Conservation (phyloP, 2,113 vertebrate species). For the Zosterops hypoxanthus region DNA sequence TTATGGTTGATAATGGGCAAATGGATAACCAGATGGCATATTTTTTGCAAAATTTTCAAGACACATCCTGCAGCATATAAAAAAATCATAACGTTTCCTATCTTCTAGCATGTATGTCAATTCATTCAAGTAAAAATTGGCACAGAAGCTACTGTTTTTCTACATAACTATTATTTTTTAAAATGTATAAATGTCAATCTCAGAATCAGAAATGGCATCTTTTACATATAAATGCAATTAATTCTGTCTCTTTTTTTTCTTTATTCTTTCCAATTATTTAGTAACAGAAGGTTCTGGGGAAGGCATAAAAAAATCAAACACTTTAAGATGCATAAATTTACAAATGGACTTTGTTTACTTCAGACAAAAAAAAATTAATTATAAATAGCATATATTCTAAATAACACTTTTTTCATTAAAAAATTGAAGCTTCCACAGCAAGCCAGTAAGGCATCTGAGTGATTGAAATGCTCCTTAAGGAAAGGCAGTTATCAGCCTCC, state of each 20-base stretch:
- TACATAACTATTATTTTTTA: neutral
- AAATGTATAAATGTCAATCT: neutral
- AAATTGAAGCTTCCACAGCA: neutral
- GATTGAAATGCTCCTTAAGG: neutral
- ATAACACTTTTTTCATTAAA: neutral
- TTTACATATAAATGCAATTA: neutral
- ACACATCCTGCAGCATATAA: neutral
- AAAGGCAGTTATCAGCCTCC: neutral
- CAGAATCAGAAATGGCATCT: neutral
- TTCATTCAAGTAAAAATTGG: neutral
- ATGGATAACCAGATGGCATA: slow-evolving; percentile 39
- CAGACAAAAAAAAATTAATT: neutral
- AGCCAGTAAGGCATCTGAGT: neutral
- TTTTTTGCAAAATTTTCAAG: slow-evolving; percentile 27
- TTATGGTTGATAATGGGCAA: slow-evolving; percentile 39
- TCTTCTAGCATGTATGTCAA: neutral
- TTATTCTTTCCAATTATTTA: neutral
- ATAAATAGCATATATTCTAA: neutral
- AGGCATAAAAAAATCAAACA: neutral
- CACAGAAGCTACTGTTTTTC: neutral
- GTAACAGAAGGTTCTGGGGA: neutral
- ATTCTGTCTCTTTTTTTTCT: neutral
- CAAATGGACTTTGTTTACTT: neutral
- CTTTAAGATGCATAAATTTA: neutral
- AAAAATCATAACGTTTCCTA: neutral